Evolutionary conservation across 2,113 vertebrate genomes (phyloP), one percentile per base, ranked within the genome.

Genomic region (Albula glossodonta): DNA sequence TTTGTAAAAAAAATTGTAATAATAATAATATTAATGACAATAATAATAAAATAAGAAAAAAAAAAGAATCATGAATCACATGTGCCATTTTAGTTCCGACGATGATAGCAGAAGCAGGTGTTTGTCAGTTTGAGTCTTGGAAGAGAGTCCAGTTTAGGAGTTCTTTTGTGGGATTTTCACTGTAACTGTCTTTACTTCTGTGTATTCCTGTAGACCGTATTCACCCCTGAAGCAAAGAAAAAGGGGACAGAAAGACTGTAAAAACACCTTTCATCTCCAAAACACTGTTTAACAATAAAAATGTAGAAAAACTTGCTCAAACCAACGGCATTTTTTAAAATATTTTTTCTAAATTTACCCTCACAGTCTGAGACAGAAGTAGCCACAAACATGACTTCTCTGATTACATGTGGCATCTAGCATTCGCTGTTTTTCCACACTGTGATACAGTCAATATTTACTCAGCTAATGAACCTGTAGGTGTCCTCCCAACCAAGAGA

Each of bases 81-180:
- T 79, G n/a, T 19, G 83, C 17, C 56, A 63, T n/a, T 86, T 51
- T 10, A 81, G 25, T 31, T 83, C 53, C 81, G 15, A 22, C 0
- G 41, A 22, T 60, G 53, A 52, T 51, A 22, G 22, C 4, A 53
- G 13, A 57, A 60, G 81, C 50, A 49, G 9, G 22, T 57, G 19
- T 22, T 52, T 80, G 15, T 80, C 50, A 13, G 81, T 53, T 63
- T 86, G 86, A 52, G 11, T 50, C 84, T 41, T 57, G 53, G 0
- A 5, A 51, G 53, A n/a, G 52, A 19, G 48, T 79, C 78, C 50
- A 25, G 13, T 81, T 96, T 96, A 98, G 0, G 96, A 98, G 84
- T 96, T 97, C 92, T 97, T 98, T 91, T 97, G 93, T 63, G 95
- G 95, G 89, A 98, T 95, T 95, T 96, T 97, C 90, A 98, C 94